Percentiles rank a stretch among this genome's conserved stretches.
Evolutionary conservation across 2,888 invertebrate genomes (phyloP).

Genomic region (Orchesella flavescens): DNA sequence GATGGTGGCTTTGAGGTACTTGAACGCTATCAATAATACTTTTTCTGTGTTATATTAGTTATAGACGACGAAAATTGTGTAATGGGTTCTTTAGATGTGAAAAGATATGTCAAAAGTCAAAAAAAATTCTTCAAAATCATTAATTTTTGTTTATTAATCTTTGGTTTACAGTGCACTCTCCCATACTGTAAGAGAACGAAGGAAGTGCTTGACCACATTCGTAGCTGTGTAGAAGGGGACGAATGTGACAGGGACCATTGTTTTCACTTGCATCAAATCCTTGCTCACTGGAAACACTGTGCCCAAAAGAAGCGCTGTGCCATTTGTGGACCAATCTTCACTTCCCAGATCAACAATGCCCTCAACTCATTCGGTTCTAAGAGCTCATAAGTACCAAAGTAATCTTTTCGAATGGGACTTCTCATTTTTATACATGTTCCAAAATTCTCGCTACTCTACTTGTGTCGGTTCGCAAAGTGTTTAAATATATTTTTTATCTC

Average conservation of each 20-base stretch:
- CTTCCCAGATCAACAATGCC: conserved; percentile 55
- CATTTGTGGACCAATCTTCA: conserved; percentile 48
- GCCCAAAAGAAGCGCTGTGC: conserved; percentile 55
- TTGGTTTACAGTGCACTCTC: conserved; percentile 45
- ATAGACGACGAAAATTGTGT: too few relatives aligned
- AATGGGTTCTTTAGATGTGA: too few relatives aligned
- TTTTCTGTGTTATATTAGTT: too few relatives aligned
- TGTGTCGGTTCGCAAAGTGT: conserved; percentile 4
- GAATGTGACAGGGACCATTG: conserved; percentile 43
- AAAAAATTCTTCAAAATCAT: too few relatives aligned
- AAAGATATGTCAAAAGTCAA: too few relatives aligned
- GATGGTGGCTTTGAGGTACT: conserved; percentile 29
- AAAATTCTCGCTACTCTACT: not conserved
- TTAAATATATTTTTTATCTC: not conserved
- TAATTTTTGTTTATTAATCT: conserved; percentile 1
- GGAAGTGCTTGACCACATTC: conserved; percentile 42
- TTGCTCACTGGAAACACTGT: conserved; percentile 55
- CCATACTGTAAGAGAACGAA: conserved; percentile 52
- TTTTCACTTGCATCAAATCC: conserved; percentile 43
- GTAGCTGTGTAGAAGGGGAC: conserved; percentile 18
- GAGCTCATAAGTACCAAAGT: not conserved
- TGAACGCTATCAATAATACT: too few relatives aligned
- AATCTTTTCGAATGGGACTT: not conserved
- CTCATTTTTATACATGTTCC: not conserved
- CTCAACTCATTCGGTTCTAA: conserved; percentile 10